A percentile compares a stretch with the other conserved stretches of the same genome.
Conservation (phyloP, 2,113 vertebrate species). For the Microcebus tavaratra region DNA sequence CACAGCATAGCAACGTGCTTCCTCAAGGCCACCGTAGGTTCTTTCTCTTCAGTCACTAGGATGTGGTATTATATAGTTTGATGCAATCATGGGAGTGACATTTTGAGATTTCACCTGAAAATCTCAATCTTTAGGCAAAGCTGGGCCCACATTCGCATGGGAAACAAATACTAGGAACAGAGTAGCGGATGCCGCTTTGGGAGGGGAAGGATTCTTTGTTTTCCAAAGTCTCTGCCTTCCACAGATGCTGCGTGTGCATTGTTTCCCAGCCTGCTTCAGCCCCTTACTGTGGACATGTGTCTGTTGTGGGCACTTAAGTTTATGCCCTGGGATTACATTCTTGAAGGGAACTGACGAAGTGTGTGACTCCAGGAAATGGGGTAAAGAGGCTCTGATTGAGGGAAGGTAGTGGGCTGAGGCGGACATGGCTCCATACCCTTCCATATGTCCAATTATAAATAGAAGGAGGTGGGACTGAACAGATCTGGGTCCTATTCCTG, state of each 20-base stretch:
- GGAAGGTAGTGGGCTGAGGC: background rate
- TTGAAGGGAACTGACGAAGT: background rate
- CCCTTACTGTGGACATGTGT: background rate
- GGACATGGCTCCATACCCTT: background rate
- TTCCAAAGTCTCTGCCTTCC: background rate
- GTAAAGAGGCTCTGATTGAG: background rate
- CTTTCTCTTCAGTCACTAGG: background rate
- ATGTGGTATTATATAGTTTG: background rate
- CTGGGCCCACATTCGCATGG: background rate
- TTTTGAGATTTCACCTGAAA: conserved; percentile 21
- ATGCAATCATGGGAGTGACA: background rate
- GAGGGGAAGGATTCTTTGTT: background rate
- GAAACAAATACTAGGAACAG: background rate
- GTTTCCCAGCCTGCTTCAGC: background rate
- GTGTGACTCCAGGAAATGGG: background rate
- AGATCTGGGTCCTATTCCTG: background rate
- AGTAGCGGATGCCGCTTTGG: background rate
- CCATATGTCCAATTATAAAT: background rate
- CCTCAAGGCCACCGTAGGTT: background rate
- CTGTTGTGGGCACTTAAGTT: background rate
- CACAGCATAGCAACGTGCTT: background rate
- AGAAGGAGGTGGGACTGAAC: background rate
- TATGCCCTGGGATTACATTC: background rate
- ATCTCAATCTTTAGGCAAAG: background rate
- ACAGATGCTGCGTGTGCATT: accelerated